Percentiles rank a stretch among this genome's conserved stretches.
phyloP scores from a whole-genome alignment of 1,140 invertebrate genomes.

The Dufourea novaeangliae region DNA sequence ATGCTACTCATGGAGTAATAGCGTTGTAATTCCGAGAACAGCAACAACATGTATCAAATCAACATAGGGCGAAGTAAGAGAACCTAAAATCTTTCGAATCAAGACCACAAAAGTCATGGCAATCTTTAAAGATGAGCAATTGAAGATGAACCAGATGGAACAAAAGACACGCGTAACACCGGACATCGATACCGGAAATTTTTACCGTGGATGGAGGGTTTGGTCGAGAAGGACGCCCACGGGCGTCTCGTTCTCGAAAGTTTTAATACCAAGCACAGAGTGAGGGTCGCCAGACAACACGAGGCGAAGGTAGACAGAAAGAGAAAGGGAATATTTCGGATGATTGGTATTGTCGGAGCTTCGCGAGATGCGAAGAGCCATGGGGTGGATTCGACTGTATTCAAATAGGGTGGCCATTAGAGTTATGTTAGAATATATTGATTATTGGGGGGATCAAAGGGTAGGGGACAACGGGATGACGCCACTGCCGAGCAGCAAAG shows the following conservation, averaged over 20 bases:
- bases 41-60: too few species aligned
- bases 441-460: conserved; percentile 82
- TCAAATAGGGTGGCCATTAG: conserved; percentile 81
- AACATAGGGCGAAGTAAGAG: too few species aligned
- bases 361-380: conserved; percentile 67
- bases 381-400: conserved; percentile 75
- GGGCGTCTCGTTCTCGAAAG: conserved; percentile 72
- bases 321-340: conserved; percentile 76
- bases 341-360: conserved; percentile 80
- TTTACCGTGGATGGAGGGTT: conserved; percentile 54
- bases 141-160: neutral
- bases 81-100: too few species aligned
- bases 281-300: conserved; percentile 70
- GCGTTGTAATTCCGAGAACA: too few species aligned
- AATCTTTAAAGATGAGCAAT: neutral
- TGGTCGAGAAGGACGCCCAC: conserved; percentile 63
- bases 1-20: too few species aligned
- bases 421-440: conserved; percentile 82
- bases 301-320: conserved; percentile 65
- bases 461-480: conserved; percentile 72
- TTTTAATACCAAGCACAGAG: conserved; percentile 79
- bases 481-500: conserved; percentile 70
- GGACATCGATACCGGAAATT: conserved; percentile 73
- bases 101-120: neutral
- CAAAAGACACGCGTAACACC: conserved; percentile 58